Conservation (phyloP, 2,113 vertebrate species). For the Campylorhamphus procurvoides region DNA sequence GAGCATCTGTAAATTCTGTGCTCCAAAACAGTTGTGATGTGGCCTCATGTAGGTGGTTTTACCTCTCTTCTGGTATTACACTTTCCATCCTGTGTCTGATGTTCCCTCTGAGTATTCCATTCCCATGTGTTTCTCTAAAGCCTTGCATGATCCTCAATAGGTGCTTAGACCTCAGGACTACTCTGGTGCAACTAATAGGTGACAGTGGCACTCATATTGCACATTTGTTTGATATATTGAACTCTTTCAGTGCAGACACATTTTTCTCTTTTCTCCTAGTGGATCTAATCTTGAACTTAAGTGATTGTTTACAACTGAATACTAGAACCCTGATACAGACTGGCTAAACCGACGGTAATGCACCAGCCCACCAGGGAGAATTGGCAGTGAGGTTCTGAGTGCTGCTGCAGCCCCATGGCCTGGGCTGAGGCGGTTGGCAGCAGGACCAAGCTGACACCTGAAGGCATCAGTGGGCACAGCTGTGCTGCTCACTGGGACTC, state of each 20-base stretch:
- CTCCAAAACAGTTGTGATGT: neutral
- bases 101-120: neutral
- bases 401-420: neutral
- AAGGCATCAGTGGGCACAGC: neutral
- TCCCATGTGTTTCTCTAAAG: neutral
- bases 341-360: neutral
- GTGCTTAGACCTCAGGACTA: neutral
- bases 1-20: neutral
- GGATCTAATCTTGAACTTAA: neutral
- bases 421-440: neutral
- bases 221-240: neutral
- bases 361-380: neutral
- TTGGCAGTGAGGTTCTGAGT: neutral
- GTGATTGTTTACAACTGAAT: neutral
- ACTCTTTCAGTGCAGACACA: neutral
- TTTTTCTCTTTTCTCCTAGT: neutral
- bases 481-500: neutral
- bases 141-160: neutral
- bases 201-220: neutral
- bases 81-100: neutral
- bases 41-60: neutral
- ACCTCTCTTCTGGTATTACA: accelerated
- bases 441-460: neutral
- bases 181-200: neutral
- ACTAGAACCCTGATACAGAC: neutral